A percentile compares a stretch with the other conserved stretches of the same genome.
Evolutionary conservation across 2,888 invertebrate species (phyloP).

Genomic region (Tinea trinotella): DNA sequence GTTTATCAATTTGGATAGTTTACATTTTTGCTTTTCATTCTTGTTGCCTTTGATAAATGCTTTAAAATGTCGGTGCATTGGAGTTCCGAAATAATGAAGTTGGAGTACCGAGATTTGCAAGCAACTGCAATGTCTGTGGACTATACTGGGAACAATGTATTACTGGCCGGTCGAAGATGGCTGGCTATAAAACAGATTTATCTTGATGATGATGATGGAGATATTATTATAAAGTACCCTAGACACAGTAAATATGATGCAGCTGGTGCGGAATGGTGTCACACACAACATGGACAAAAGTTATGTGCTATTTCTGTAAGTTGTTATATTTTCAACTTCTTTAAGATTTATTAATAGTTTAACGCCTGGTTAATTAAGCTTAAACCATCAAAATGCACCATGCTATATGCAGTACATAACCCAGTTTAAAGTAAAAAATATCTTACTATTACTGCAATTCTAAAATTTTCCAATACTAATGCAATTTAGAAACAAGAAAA

Average conservation of each 20-base stretch:
- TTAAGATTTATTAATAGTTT: too few species aligned
- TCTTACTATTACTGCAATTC: too few species aligned
- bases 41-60: neutral
- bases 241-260: constrained; percentile 95
- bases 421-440: too few species aligned
- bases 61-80: constrained; percentile 60
- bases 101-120: constrained; percentile 89
- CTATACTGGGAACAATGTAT: constrained; percentile 85
- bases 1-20: neutral
- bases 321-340: neutral
- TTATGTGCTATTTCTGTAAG: constrained; percentile 89
- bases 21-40: neutral
- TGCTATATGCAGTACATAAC: too few species aligned
- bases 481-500: too few species aligned
- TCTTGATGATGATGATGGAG: constrained; percentile 78
- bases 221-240: constrained; percentile 82
- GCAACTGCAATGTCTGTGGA: constrained; percentile 95
- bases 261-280: constrained; percentile 93
- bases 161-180: constrained; percentile 87
- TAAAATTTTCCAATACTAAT: too few species aligned
- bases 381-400: too few species aligned
- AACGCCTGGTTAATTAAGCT: too few species aligned
- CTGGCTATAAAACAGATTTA: constrained; percentile 83
- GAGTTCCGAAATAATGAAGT: constrained; percentile 67
- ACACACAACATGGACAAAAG: constrained; percentile 81